Conservation (phyloP, 2,888 invertebrate genomes). For the Leptopilina drosophilae region DNA sequence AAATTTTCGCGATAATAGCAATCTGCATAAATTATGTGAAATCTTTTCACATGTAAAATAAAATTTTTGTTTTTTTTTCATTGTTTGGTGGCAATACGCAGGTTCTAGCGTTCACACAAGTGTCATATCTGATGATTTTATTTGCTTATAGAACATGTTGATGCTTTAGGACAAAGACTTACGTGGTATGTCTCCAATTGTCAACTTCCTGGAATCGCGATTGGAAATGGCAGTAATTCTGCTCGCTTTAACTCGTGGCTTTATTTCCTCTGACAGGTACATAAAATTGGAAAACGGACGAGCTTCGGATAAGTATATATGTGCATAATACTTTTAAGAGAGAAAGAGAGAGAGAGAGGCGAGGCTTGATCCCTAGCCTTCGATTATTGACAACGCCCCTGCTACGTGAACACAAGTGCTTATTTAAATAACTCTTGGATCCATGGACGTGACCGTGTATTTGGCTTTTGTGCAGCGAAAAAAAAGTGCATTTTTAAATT, state of each 20-base stretch:
- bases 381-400: conserved; percentile 50
- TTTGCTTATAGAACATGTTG: too few species aligned
- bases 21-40: too few species aligned
- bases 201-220: conserved; percentile 46
- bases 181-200: background rate
- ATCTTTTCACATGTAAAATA: too few species aligned
- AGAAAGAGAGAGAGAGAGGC: conserved; percentile 30
- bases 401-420: conserved; percentile 53
- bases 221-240: conserved; percentile 51
- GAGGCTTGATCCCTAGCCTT: conserved; percentile 43
- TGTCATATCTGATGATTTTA: too few species aligned
- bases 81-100: too few species aligned
- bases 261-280: conserved; percentile 57
- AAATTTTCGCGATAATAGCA: too few species aligned
- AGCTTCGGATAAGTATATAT: conserved; percentile 34
- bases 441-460: conserved; percentile 51
- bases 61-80: too few species aligned
- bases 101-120: too few species aligned
- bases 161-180: too few species aligned
- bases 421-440: conserved; percentile 59
- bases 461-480: background rate
- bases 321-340: conserved; percentile 7
- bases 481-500: background rate
- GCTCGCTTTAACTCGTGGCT: too few species aligned
- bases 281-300: conserved; percentile 56